Conservation (phyloP, 2,888 invertebrate genomes). For the Erebia aethiops region DNA sequence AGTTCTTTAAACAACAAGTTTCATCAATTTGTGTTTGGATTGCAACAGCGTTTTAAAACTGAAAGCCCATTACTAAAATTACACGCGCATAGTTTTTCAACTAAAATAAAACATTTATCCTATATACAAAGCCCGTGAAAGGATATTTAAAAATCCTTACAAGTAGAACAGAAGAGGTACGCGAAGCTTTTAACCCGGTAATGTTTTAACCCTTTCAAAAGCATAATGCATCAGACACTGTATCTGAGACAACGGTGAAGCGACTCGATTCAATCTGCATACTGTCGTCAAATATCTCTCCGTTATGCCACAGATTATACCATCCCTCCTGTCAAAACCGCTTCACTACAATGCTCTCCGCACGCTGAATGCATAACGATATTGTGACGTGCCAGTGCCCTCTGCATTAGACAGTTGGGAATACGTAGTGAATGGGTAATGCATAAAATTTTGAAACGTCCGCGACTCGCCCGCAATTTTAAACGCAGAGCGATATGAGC, state of each 20-base stretch:
- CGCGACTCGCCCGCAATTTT: conserved; percentile 42
- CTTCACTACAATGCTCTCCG: conserved; percentile 41
- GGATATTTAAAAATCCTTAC: conserved; percentile 17
- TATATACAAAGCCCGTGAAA: conserved; percentile 46
- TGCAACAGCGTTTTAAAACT: conserved; percentile 5
- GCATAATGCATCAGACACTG: conserved; percentile 24
- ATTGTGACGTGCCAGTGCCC: conserved; percentile 43
- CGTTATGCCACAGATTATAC: conserved; percentile 37
- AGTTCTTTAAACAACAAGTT: neutral
- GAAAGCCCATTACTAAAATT: conserved; percentile 13
- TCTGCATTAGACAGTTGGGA: conserved; percentile 44
- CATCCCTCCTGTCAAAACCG: conserved; percentile 47
- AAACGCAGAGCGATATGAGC: conserved; percentile 42
- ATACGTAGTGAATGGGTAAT: conserved; percentile 45
- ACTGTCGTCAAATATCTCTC: conserved; percentile 43
- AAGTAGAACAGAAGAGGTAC: neutral
- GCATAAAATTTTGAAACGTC: conserved; percentile 50
- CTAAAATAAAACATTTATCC: conserved; percentile 49
- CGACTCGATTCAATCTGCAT: conserved; percentile 38
- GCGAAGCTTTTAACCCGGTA: conserved; percentile 13
- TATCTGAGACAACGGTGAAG: conserved; percentile 32
- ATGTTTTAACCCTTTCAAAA: conserved; percentile 34
- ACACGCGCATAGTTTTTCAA: conserved; percentile 2
- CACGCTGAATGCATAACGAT: conserved; percentile 43
- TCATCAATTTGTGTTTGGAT: conserved; percentile 1